Percentiles rank a stretch among this genome's conserved stretches.
These are phyloP conservation scores for Papilio elwesi DNA, from an alignment of 2,888 invertebrate species.

Conservation along the genomic window DNA sequence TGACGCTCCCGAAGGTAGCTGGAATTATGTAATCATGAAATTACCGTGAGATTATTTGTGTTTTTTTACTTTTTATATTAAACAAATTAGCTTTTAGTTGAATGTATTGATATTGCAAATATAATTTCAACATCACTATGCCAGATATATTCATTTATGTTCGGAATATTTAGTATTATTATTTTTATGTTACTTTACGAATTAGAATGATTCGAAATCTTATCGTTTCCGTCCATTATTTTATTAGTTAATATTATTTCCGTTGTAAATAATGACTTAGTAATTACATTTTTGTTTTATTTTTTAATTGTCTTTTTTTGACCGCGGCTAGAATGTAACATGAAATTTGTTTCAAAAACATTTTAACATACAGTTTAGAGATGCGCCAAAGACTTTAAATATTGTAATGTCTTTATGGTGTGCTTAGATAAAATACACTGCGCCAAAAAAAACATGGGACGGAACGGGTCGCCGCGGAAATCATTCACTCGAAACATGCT, in stretches of 20 bases:
- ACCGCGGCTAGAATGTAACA: conserved; percentile 39
- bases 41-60: conserved; percentile 80
- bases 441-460: background rate
- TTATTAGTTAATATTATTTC: conserved; percentile 60
- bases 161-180: conserved; percentile 38
- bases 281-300: conserved; percentile 50
- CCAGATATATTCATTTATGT: conserved; percentile 36
- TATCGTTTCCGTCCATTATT: conserved; percentile 82
- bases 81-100: conserved; percentile 62
- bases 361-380: conserved; percentile 81
- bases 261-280: conserved; percentile 59
- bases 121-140: conserved; percentile 33
- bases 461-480: no score
- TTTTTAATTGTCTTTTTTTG: conserved; percentile 36
- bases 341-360: conserved; percentile 58
- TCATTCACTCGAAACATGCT: no score
- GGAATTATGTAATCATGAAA: conserved; percentile 70
- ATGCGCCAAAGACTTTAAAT: conserved; percentile 77
- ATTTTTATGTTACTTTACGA: conserved; percentile 43
- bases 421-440: conserved; percentile 45
- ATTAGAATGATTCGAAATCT: conserved; percentile 66
- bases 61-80: conserved; percentile 71
- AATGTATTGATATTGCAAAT: conserved; percentile 21
- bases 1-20: conserved; percentile 45
- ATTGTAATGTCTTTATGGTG: conserved; percentile 59